phyloP scores from a whole-genome alignment of 2,888 invertebrate genomes.

The Pristionchus entomophagus region DNA sequence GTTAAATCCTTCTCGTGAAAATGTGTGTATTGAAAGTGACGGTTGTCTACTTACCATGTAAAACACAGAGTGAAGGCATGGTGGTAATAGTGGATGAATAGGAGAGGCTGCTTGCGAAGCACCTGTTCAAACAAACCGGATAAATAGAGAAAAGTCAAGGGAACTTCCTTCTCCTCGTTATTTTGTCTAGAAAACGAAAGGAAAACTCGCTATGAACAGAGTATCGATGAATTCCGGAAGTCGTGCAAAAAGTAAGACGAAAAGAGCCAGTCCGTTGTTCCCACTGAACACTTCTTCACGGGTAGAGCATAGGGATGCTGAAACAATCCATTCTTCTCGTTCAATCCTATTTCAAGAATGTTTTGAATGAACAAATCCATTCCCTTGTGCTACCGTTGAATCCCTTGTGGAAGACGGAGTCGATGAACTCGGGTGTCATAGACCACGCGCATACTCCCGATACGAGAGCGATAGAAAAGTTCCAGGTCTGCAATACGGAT shows the following conservation, averaged over 20 bases:
- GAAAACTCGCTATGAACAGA: neutral
- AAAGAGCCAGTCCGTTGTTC: neutral
- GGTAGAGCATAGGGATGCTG: neutral
- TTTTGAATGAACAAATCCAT: too few relatives aligned
- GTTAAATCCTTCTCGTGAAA: too few relatives aligned
- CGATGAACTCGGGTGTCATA: neutral
- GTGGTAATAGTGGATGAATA: slow-evolving; percentile 28
- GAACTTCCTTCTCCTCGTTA: too few relatives aligned
- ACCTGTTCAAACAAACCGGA: too few relatives aligned
- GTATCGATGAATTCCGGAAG: slow-evolving; percentile 34
- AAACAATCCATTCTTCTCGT: too few relatives aligned
- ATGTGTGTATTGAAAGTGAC: too few relatives aligned
- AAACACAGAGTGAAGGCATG: slow-evolving; percentile 9
- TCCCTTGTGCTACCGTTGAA: neutral
- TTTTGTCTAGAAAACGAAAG: too few relatives aligned
- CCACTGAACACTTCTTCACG: neutral
- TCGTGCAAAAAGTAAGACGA: neutral
- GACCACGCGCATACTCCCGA: neutral
- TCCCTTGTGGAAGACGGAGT: neutral
- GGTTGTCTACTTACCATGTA: too few relatives aligned
- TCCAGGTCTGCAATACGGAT: neutral
- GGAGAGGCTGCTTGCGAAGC: slow-evolving; percentile 17
- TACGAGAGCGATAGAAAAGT: neutral
- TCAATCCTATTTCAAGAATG: too few relatives aligned
- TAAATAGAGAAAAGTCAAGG: too few relatives aligned